Evolutionary conservation across 2,888 invertebrate species (phyloP).

Genomic region (Galerucella pusilla): DNA sequence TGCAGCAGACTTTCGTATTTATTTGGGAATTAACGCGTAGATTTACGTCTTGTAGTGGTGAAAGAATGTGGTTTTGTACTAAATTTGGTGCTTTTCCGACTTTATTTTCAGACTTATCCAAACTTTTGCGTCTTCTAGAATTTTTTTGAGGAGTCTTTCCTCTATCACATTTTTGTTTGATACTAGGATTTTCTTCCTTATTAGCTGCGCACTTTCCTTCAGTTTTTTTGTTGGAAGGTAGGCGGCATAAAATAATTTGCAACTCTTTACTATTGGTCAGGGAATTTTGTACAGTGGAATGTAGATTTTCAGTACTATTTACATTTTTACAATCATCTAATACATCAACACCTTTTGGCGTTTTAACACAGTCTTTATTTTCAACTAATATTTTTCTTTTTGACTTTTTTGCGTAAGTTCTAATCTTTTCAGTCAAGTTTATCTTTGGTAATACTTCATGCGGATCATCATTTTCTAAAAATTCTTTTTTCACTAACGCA

Average conservation of each 20-base stretch:
- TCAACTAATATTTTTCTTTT: conserved; percentile 38
- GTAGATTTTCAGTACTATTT: conserved; percentile 43
- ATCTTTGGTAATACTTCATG: conserved; percentile 44
- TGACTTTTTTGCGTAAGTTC: conserved; percentile 44
- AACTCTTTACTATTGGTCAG: conserved; percentile 44
- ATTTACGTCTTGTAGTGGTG: conserved; percentile 51
- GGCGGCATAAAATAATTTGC: conserved; percentile 43
- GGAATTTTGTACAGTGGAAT: conserved; percentile 46
- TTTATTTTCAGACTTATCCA: conserved; percentile 49
- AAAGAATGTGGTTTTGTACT: conserved; percentile 48
- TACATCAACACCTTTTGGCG: conserved; percentile 40
- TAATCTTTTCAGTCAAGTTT: conserved; percentile 49
- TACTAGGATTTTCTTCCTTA: conserved; percentile 41
- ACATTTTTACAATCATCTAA: conserved; percentile 48
- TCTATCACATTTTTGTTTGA: conserved; percentile 48
- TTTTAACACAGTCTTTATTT: conserved; percentile 47
- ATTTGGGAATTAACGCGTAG: conserved; percentile 45
- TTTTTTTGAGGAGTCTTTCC: conserved; percentile 47
- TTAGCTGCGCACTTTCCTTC: conserved; percentile 32
- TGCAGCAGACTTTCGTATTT: conserved; percentile 40
- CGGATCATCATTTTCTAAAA: conserved; percentile 23
- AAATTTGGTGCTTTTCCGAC: conserved; percentile 47
- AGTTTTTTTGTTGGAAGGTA: conserved; percentile 35
- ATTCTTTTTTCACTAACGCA: conserved; percentile 16
- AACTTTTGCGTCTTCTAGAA: conserved; percentile 44